These are phyloP conservation scores for Eublepharis macularius DNA, from an alignment of 2,113 vertebrate genomes.

Conservation along the genomic window DNA sequence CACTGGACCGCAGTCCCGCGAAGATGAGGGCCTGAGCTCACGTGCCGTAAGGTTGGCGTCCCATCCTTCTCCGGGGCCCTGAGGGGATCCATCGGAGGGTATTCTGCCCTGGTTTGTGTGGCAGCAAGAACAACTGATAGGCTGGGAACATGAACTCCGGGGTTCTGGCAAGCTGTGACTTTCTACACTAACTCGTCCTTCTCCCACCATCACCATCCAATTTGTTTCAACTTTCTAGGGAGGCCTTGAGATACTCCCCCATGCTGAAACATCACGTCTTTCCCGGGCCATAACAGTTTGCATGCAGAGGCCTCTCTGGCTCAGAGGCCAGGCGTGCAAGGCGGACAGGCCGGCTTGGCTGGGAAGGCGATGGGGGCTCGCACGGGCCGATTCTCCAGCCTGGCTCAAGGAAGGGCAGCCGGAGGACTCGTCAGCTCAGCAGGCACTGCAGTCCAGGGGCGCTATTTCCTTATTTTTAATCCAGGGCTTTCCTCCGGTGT, in stretches of 20 bases:
- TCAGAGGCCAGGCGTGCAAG: neutral
- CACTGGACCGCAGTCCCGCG: no score
- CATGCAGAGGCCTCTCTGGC: no score
- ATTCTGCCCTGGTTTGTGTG: neutral
- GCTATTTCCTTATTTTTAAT: conserved; percentile 80
- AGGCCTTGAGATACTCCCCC: no score
- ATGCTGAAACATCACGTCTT: no score
- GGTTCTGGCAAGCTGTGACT: neutral
- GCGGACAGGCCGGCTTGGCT: no score
- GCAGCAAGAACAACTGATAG: neutral
- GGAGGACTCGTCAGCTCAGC: neutral
- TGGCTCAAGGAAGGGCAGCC: neutral
- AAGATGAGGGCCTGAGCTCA: no score
- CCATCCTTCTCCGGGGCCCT: neutral
- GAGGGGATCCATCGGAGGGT: no score
- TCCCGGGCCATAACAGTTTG: no score
- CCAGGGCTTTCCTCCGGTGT: neutral
- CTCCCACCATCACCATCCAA: neutral
- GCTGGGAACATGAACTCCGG: neutral
- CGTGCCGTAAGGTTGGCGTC: neutral
- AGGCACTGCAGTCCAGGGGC: conserved; percentile 75
- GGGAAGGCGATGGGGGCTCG: neutral
- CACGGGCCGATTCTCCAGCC: no score
- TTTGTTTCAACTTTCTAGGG: neutral
- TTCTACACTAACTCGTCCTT: neutral